These are phyloP conservation scores for Cyaniris semiargus DNA, from an alignment of 2,888 invertebrate species.

Conservation along the genomic window DNA sequence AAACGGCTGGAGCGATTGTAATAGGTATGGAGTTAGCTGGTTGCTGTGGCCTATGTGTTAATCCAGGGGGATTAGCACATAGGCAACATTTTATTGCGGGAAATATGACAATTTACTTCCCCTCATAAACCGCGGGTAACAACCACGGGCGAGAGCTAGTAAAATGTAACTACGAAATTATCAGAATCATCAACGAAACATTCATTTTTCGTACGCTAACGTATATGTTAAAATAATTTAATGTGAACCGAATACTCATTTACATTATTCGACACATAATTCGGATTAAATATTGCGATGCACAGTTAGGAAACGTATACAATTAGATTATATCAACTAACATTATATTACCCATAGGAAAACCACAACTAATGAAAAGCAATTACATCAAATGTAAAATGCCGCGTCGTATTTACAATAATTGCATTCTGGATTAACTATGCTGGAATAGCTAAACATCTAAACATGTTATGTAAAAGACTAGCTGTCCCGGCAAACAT, in stretches of 20 bases:
- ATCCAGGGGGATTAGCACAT: no score
- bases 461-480: no score
- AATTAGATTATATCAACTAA: conserved; percentile 27
- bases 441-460: neutral
- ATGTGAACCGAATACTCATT: neutral
- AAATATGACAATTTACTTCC: no score
- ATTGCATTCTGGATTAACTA: conserved; percentile 15
- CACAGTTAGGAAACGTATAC: neutral
- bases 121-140: no score
- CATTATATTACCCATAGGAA: conserved; percentile 20
- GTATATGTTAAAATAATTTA: neutral
- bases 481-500: no score
- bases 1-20: no score
- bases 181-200: neutral
- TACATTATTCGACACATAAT: conserved; percentile 10
- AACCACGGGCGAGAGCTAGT: no score
- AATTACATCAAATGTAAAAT: conserved; percentile 14
- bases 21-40: no score
- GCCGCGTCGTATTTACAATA: neutral
- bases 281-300: neutral
- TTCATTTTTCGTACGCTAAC: neutral
- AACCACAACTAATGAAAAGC: conserved; percentile 26
- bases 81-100: no score
- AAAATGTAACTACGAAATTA: neutral
- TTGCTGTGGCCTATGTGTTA: no score